Conservation (phyloP, 2,113 vertebrate species). For the Planiliza haematocheilus region DNA sequence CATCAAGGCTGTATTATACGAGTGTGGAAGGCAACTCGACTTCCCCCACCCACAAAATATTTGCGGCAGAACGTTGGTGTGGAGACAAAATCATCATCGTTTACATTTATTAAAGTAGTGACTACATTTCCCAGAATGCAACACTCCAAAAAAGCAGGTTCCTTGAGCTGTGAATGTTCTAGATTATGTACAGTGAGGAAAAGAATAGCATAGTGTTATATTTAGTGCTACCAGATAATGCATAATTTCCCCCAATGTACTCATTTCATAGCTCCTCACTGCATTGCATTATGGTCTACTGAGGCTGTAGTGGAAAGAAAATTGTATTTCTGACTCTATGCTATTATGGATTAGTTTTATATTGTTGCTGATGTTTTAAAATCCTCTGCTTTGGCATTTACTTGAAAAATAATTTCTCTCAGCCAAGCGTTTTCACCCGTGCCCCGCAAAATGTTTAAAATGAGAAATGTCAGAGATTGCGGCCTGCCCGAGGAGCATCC, state of each 20-base stretch:
- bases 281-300: slow-evolving; percentile 8
- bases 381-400: neutral
- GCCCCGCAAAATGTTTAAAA: neutral
- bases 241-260: neutral
- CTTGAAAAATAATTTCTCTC: neutral
- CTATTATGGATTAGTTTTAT: neutral
- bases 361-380: neutral
- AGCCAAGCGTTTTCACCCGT: too few relatives aligned
- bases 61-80: too few relatives aligned
- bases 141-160: neutral
- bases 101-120: neutral
- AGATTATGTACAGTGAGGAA: neutral
- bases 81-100: too few relatives aligned
- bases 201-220: neutral
- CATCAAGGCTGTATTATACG: too few relatives aligned
- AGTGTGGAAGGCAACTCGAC: too few relatives aligned
- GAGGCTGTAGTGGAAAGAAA: neutral
- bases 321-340: neutral
- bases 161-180: slow-evolving; percentile 1
- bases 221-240: neutral
- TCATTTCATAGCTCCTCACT: neutral
- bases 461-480: neutral
- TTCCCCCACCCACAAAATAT: too few relatives aligned
- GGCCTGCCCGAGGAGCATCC: neutral
- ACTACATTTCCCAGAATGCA: slow-evolving; percentile 5